Evolutionary conservation across 1,140 invertebrate genomes (phyloP).

Genomic region (Drosophila funebris): DNA sequence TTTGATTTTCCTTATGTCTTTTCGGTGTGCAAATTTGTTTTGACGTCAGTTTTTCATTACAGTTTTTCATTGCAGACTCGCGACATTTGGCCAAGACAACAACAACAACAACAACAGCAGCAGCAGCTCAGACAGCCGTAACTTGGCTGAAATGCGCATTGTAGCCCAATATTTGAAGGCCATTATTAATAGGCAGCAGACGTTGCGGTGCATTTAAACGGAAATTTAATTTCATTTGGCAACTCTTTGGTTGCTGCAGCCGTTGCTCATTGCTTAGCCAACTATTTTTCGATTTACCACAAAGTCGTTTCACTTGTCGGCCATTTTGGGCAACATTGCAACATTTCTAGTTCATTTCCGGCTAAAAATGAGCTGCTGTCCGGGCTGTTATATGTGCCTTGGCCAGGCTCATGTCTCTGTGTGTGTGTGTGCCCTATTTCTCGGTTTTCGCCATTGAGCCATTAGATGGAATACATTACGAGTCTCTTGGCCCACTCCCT

Average conservation of each 20-base stretch:
- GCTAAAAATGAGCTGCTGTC: constrained; percentile 76
- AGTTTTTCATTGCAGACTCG: constrained; percentile 49
- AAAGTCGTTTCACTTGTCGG: constrained; percentile 60
- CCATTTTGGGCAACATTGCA: constrained; percentile 54
- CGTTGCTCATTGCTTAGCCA: constrained; percentile 18
- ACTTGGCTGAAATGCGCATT: constrained; percentile 49
- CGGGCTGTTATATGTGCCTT: constrained; percentile 20
- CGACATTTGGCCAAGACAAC: constrained; percentile 30
- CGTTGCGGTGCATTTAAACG: constrained; percentile 55
- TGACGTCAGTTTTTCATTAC: constrained; percentile 71
- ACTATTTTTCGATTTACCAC: constrained; percentile 73
- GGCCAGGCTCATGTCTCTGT: background rate
- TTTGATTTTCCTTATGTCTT: constrained; percentile 7
- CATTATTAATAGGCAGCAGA: constrained; percentile 37
- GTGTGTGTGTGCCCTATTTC: constrained; percentile 41
- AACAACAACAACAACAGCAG: constrained; percentile 11
- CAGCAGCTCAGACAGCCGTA: constrained; percentile 12
- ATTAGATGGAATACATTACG: constrained; percentile 1
- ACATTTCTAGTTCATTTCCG: constrained; percentile 79
- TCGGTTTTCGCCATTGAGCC: constrained; percentile 8
- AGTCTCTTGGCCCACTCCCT: constrained; percentile 21
- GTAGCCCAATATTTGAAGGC: constrained; percentile 11
- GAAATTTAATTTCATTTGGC: constrained; percentile 77
- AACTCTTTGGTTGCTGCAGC: constrained; percentile 12
- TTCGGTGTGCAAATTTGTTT: constrained; percentile 47